A percentile compares a stretch with the other conserved stretches of the same genome.
Conservation (phyloP, 2,113 vertebrate genomes). For the Crotalus tigris region DNA sequence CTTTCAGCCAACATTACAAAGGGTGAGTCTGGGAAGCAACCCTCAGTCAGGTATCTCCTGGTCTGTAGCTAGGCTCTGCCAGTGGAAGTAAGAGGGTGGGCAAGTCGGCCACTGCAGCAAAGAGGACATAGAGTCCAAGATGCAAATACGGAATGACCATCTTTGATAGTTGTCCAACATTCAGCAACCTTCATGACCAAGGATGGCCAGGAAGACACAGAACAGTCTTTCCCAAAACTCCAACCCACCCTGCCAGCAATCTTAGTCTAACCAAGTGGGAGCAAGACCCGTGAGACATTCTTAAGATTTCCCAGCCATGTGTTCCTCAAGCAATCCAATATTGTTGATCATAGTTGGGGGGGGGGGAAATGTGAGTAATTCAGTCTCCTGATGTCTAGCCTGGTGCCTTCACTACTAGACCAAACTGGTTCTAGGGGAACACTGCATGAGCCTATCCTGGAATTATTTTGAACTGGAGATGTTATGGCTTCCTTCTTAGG, state of each 20-base stretch:
- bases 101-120: neutral
- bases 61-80: neutral
- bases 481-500: neutral
- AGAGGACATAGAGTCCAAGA: neutral
- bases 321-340: neutral
- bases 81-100: neutral
- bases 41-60: neutral
- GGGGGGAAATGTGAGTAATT: neutral
- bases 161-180: neutral
- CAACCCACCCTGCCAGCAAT: neutral
- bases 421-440: neutral
- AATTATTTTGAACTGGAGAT: neutral
- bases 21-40: neutral
- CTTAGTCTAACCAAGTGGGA: neutral
- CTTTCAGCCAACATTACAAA: neutral
- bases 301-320: neutral
- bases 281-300: neutral
- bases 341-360: neutral
- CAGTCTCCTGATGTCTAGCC: no score
- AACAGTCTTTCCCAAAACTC: neutral
- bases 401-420: no score
- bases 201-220: neutral
- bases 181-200: neutral
- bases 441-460: neutral
- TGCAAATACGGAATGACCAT: neutral